Evolutionary conservation across 2,113 vertebrate genomes (phyloP).

Genomic region (Procavia capensis): DNA sequence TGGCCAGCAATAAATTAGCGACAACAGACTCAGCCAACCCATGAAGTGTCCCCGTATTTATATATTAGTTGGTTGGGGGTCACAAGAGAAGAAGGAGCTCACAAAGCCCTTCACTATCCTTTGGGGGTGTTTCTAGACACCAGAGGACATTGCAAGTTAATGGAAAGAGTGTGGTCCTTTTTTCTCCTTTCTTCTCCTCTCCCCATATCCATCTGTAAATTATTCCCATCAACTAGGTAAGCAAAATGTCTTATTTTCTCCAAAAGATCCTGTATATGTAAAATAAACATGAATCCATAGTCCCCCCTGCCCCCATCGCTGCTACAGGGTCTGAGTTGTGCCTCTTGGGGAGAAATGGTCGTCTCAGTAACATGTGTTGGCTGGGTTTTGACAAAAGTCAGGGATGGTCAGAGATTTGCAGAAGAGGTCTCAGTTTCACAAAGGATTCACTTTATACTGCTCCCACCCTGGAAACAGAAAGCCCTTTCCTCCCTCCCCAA

Average conservation of each 20-base stretch:
- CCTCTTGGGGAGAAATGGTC: not conserved
- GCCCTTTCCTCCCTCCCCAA: not conserved
- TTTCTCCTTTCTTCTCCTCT: not conserved
- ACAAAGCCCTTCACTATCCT: not conserved
- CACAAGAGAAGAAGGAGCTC: not conserved
- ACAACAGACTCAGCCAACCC: not conserved
- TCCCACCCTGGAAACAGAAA: slow-evolving; percentile 46
- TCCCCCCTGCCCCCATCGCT: fast-evolving
- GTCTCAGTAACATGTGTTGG: not conserved
- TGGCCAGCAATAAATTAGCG: not conserved
- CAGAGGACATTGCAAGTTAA: not conserved
- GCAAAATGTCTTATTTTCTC: not conserved
- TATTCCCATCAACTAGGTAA: not conserved
- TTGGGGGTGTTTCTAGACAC: not conserved
- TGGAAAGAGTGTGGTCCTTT: not conserved
- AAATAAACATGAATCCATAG: not conserved
- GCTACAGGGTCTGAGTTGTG: not conserved
- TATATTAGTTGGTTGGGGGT: not conserved
- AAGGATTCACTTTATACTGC: not conserved
- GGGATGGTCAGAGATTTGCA: not conserved
- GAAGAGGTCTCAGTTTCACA: not conserved
- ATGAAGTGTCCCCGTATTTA: not conserved
- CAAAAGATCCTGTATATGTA: not conserved
- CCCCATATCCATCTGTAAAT: not conserved
- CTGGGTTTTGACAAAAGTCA: not conserved